Evolutionary conservation across 2,888 invertebrate species (phyloP).

Genomic region (Dolichomitus sp.): DNA sequence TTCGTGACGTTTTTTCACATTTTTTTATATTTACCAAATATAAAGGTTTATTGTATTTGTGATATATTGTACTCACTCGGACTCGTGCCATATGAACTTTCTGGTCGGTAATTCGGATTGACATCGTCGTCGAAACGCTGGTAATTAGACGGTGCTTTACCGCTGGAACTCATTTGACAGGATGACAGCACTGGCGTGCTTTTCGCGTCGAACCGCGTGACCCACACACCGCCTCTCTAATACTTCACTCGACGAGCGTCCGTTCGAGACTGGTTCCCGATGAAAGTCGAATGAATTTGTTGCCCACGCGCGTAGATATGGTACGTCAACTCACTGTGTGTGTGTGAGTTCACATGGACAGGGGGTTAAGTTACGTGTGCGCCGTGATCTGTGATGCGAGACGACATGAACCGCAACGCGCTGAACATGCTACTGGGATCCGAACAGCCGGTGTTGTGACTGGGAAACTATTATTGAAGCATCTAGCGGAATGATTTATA

Average conservation of each 20-base stretch:
- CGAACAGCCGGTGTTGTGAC: neutral
- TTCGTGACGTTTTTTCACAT: neutral
- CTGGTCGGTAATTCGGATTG: constrained; percentile 73
- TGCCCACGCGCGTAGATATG: neutral
- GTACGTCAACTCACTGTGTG: neutral
- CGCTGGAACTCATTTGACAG: constrained; percentile 67
- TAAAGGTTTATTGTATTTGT: neutral
- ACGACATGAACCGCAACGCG: neutral
- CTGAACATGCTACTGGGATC: neutral
- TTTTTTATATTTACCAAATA: neutral
- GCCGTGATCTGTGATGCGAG: constrained; percentile 11
- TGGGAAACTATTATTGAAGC: neutral
- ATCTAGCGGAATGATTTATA: constrained; percentile 22
- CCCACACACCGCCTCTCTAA: neutral
- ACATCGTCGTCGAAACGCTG: constrained; percentile 80
- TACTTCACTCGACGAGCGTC: constrained; percentile 7
- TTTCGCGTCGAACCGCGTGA: constrained; percentile 4
- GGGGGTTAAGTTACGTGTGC: neutral
- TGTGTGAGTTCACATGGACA: neutral
- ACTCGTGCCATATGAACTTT: constrained; percentile 75
- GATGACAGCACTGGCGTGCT: constrained; percentile 48
- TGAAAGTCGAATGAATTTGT: constrained; percentile 9
- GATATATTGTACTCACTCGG: constrained; percentile 77
- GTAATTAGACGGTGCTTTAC: constrained; percentile 73
- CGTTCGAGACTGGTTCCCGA: constrained; percentile 16